Percentiles rank a stretch among this genome's conserved stretches.
Conservation (phyloP, 1,140 invertebrate genomes). For the Tetramorium simillimum region DNA sequence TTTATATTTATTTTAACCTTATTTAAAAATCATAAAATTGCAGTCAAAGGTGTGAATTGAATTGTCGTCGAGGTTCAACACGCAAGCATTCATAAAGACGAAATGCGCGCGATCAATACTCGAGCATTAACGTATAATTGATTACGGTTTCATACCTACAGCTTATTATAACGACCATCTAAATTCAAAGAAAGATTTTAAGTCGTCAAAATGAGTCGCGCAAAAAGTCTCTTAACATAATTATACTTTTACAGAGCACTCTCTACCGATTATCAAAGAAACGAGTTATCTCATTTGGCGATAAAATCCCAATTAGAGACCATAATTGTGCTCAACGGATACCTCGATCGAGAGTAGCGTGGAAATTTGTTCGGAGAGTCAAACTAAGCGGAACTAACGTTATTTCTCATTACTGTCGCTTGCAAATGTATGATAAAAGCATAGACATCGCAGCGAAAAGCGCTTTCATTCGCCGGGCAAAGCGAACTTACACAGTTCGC, state of each 20-base stretch:
- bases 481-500: not conserved
- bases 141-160: slow-evolving; percentile 1
- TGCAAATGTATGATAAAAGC: not conserved
- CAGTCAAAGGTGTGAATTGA: not conserved
- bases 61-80: not conserved
- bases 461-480: not conserved
- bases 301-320: slow-evolving; percentile 37
- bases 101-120: not conserved
- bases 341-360: slow-evolving; percentile 10
- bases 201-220: not conserved
- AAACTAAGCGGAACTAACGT: slow-evolving; percentile 34
- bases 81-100: not conserved
- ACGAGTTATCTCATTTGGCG: slow-evolving; percentile 37
- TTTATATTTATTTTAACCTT: no score
- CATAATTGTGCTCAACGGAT: slow-evolving; percentile 15
- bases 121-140: not conserved
- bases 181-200: slow-evolving; percentile 3
- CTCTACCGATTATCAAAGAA: slow-evolving; percentile 1
- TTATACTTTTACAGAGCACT: slow-evolving; percentile 17
- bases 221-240: slow-evolving; percentile 42
- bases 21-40: not conserved
- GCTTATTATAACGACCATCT: not conserved
- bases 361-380: slow-evolving; percentile 19
- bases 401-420: slow-evolving; percentile 19
- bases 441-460: not conserved